Percentiles rank a stretch among this genome's conserved stretches.
Conservation (phyloP, 2,113 vertebrate genomes). For the Macroglossus sobrinus region DNA sequence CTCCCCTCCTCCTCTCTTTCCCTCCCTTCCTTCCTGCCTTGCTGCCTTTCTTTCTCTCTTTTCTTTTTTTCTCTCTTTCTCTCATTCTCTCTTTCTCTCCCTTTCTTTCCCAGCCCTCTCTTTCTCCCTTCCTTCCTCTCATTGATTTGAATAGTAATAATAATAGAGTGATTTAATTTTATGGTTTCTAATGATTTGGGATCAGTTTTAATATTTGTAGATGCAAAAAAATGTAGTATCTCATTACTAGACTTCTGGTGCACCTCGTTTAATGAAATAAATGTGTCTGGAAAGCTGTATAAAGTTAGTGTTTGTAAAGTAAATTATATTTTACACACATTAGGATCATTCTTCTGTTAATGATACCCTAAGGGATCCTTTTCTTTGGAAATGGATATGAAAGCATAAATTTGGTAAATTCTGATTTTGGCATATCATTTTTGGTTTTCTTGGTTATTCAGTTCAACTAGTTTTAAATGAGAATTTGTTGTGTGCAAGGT, state of each 20-base stretch:
- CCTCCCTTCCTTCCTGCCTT: fast-evolving
- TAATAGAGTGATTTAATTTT: background rate
- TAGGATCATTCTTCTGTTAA: background rate
- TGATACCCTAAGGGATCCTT: background rate
- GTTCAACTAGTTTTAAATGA: background rate
- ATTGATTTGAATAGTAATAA: background rate
- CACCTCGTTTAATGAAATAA: background rate
- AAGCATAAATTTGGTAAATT: background rate
- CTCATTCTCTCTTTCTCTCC: fast-evolving
- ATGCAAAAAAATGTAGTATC: background rate
- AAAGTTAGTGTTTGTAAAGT: background rate
- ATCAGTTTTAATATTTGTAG: background rate
- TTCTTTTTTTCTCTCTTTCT: fast-evolving
- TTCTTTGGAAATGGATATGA: background rate
- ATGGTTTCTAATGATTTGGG: background rate
- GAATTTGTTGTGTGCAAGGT: background rate
- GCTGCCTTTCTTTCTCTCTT: fast-evolving
- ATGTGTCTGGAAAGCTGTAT: background rate
- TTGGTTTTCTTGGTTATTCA: background rate
- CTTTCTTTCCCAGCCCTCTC: too few relatives aligned
- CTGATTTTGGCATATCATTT: background rate
- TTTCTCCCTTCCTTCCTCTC: too few relatives aligned
- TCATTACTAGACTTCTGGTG: background rate
- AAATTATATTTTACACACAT: background rate
- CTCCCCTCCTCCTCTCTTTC: fast-evolving